Evolutionary conservation across 1,140 invertebrate species (phyloP), one percentile per base, ranked within the genome.

Genomic region (Lasioglossum albipes): DNA sequence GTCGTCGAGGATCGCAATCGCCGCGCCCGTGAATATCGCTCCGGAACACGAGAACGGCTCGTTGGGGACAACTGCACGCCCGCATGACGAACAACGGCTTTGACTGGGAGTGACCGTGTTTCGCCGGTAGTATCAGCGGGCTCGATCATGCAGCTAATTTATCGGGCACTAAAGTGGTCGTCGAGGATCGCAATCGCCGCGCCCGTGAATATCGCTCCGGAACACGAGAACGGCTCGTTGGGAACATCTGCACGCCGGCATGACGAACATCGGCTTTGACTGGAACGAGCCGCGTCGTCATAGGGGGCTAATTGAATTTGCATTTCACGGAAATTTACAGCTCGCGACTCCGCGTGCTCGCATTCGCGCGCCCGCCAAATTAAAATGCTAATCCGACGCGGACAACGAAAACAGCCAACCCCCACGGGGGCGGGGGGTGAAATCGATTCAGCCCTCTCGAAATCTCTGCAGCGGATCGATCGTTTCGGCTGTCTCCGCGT

Each of bases 281-380:
- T 18, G n/a, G 31, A 18, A 69, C 65, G n/a, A 27, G 18, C 41
- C 6, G 66, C 52, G 6, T 69, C 66, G 16, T 61, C 54, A 27
- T 68, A 66, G 65, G 41, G 7, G 36, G 69, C 61, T 72, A 73
- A 79, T 79, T 57, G 68, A 79, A 79, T 73, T 54, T 52, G 16
- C 61, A 54, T 73, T 62, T 31, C 27, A 73, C 72, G 42, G 20
- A 68, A 80, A 36, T 76, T 76, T 66, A 36, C 78, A 54, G 10
- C 18, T 49, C 12, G n/a, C 52, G 52, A 54, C 13, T 7, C 49
- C 12, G 36, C 22, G 41, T 7, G 52, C 4, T 2, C 27, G 45
- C 27, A 36, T 5, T 18, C 18, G 54, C 54, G 52, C 52, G 52
- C 12, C n/a, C 22, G 64, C 10, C 12, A 10, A 68, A 59, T 61